phyloP scores from a whole-genome alignment of 2,888 invertebrate species.

The Anoncus sp. region DNA sequence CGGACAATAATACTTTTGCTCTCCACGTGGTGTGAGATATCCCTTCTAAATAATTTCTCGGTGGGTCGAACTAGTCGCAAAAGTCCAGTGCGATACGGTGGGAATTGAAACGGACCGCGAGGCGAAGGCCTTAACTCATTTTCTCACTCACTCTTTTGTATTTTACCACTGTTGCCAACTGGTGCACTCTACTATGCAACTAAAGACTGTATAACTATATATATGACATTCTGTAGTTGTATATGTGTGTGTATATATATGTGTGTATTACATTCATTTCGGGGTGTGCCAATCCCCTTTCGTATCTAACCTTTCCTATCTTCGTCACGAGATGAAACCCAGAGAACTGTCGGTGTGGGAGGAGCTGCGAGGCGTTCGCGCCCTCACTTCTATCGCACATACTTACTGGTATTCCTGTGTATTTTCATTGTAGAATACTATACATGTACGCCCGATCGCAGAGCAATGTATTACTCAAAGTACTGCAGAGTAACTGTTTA shows the following conservation, averaged over 20 bases:
- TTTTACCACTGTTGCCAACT: constrained; percentile 43
- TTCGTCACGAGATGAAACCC: constrained; percentile 53
- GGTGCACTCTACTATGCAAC: constrained; percentile 40
- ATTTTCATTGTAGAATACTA: constrained; percentile 24
- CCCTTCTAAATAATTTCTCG: constrained; percentile 47
- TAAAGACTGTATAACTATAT: constrained; percentile 4
- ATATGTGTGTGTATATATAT: not conserved
- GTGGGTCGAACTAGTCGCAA: constrained; percentile 28
- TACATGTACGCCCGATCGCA: not conserved
- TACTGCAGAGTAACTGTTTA: too few relatives aligned
- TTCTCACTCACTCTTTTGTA: constrained; percentile 35
- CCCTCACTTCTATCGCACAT: constrained; percentile 21
- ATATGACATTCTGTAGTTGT: not conserved
- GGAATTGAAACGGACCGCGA: constrained; percentile 61
- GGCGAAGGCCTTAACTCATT: constrained; percentile 50
- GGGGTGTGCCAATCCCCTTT: constrained; percentile 68
- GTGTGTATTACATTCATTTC: constrained; percentile 58
- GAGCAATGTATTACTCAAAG: too few relatives aligned
- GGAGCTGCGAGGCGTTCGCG: constrained; percentile 49
- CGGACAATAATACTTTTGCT: constrained; percentile 29
- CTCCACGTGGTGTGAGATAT: constrained; percentile 12
- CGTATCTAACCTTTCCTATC: constrained; percentile 75
- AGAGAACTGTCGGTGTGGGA: constrained; percentile 51
- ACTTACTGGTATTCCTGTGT: constrained; percentile 5
- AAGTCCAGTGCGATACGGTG: constrained; percentile 53